Base-by-base conservation (phyloP, 2,797 vertebrate species). In the Cryptoprocta ferox region DNA sequence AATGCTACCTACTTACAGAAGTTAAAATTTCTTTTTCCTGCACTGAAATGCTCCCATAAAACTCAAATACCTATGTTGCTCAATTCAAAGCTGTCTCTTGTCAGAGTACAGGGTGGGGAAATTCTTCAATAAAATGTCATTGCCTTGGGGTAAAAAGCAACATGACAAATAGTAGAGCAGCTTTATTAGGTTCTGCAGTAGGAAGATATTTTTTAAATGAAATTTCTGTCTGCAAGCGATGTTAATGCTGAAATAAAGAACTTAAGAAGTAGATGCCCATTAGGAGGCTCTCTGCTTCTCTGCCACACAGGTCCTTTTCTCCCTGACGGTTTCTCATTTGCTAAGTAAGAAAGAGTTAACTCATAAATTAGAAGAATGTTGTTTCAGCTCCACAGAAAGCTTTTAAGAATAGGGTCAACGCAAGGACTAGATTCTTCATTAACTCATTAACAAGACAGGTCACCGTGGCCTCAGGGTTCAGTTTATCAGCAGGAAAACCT, bases 401-500 rank as follows among this genome's bases (percentile, higher is more conserved):
- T 97, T 97, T 95, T 94, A 96, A 96, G 92, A 82, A 92, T 12
- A 63, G 85, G 75, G 4, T 83, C 79, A 98, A 68, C 10, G 19
- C 82, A 89, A 96, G 95, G 92, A 92, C 65, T 68, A 97, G 76
- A 95, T 71, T 98, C 90, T 89, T 32, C 14, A 93, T 91, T 97
- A 98, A 85, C 53, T 97, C 97, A 86, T 95, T 97, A 94, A 93
- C 89, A 76, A 90, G 80, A 97, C 66, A 97, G 96, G 95, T 98
- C 93, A 86, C 84, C 35, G 88, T 92, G 94, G 96, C 96, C 98
- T 19, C 81, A n/a, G 53, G 53, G 95, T 95, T 95, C 95, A n/a
- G 81, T 96, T 98, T 98, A 98, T 98, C 98, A 95, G 97, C 98
- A 98, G 98, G 98, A 98, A 98, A 97, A 95, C 95, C 97, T 97